These are phyloP conservation scores for Microplitis deprimator DNA, from an alignment of 2,888 invertebrate genomes.

Conservation along the genomic window DNA sequence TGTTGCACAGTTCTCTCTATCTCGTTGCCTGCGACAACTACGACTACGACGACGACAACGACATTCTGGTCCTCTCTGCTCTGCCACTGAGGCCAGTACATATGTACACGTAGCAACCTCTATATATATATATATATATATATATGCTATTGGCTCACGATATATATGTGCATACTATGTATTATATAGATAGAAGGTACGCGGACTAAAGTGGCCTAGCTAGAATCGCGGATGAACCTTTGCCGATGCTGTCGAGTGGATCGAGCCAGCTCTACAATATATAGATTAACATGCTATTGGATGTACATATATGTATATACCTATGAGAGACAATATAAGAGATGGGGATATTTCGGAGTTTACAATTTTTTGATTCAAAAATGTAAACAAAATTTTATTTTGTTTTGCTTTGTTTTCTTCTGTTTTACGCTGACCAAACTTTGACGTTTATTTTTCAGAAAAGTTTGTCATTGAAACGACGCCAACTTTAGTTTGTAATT, in stretches of 20 bases:
- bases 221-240: conserved; percentile 34
- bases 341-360: too few species aligned
- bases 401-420: conserved; percentile 6
- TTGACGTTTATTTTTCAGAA: too few species aligned
- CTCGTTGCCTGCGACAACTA: conserved; percentile 6
- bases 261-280: neutral
- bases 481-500: neutral
- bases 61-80: conserved; percentile 19
- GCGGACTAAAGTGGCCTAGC: conserved; percentile 30
- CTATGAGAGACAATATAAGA: neutral
- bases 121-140: conserved; percentile 9
- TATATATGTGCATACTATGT: conserved; percentile 9
- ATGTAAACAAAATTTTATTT: too few species aligned
- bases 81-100: conserved; percentile 12
- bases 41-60: conserved; percentile 12
- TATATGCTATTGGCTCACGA: neutral
- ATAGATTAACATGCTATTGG: neutral
- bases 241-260: conserved; percentile 30
- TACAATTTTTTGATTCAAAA: too few species aligned
- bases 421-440: neutral
- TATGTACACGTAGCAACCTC: conserved; percentile 4
- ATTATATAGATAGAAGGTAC: conserved; percentile 7
- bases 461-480: neutral
- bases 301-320: conserved; percentile 2
- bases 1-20: conserved; percentile 4